phyloP scores from a whole-genome alignment of 2,888 invertebrate species.

The Mamestra brassicae region DNA sequence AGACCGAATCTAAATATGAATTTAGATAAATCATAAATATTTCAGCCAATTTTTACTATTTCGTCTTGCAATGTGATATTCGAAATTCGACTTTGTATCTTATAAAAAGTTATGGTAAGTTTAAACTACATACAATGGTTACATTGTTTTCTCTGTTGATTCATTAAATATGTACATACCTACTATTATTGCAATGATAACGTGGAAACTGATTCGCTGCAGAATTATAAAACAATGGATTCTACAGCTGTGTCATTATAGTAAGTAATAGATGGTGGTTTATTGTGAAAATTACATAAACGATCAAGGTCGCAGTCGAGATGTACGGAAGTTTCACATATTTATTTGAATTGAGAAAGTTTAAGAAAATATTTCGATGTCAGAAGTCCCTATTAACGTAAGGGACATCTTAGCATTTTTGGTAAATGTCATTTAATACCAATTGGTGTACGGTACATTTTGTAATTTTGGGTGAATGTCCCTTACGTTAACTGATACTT shows the following conservation, averaged over 20 bases:
- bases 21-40: neutral
- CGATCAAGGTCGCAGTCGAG: conserved; percentile 21
- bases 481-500: too few species aligned
- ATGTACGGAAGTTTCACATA: neutral
- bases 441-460: too few species aligned
- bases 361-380: neutral
- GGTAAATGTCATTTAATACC: too few species aligned
- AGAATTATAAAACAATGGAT: conserved; percentile 53
- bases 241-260: conserved; percentile 28
- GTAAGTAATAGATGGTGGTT: conserved; percentile 28
- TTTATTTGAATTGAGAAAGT: neutral
- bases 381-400: too few species aligned
- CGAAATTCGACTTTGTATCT: neutral
- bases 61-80: neutral
- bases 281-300: conserved; percentile 36
- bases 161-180: conserved; percentile 42
- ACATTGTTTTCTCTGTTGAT: conserved; percentile 44
- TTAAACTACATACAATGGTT: conserved; percentile 18
- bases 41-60: too few species aligned
- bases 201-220: conserved; percentile 51
- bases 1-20: neutral
- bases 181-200: conserved; percentile 42
- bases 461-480: too few species aligned
- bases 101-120: conserved; percentile 12
- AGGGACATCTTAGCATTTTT: too few species aligned